phyloP scores from a whole-genome alignment of 2,797 vertebrate species.

The Argya squamiceps region DNA sequence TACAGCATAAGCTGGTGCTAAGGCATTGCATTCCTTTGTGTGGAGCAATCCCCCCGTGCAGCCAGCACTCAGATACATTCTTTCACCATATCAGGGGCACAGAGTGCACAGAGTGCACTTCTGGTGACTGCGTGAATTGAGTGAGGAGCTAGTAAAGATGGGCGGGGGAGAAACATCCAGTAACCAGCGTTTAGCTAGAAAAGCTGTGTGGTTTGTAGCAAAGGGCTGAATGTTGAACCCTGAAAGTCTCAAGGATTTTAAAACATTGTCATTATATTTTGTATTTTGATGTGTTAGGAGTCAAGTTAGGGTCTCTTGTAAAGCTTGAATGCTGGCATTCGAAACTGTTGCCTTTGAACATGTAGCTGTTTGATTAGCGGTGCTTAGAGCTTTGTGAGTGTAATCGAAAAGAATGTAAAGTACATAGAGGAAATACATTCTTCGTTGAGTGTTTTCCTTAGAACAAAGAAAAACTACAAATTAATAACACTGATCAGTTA shows the following conservation, averaged over 20 bases:
- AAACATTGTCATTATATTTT: background rate
- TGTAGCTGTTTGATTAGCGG: background rate
- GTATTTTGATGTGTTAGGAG: background rate
- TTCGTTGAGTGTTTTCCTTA: background rate
- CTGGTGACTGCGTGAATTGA: background rate
- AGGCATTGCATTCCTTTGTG: background rate
- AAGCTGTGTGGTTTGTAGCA: background rate
- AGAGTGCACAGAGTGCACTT: background rate
- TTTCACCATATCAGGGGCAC: background rate
- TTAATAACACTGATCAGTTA: background rate
- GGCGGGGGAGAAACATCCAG: background rate
- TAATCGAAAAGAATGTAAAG: background rate
- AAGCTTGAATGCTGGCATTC: background rate
- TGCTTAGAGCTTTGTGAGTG: background rate
- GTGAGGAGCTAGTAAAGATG: background rate
- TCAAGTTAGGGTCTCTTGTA: background rate
- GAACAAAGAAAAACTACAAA: background rate
- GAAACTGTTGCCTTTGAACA: background rate
- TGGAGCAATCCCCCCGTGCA: background rate
- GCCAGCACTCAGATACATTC: background rate
- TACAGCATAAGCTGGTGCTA: background rate
- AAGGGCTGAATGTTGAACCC: background rate
- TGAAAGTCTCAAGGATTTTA: background rate
- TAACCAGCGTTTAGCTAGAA: background rate
- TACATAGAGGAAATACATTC: background rate